Percentiles rank a stretch among this genome's conserved stretches.
These are phyloP conservation scores for Chesias legatella DNA, from an alignment of 2,888 invertebrate species.

Conservation along the genomic window DNA sequence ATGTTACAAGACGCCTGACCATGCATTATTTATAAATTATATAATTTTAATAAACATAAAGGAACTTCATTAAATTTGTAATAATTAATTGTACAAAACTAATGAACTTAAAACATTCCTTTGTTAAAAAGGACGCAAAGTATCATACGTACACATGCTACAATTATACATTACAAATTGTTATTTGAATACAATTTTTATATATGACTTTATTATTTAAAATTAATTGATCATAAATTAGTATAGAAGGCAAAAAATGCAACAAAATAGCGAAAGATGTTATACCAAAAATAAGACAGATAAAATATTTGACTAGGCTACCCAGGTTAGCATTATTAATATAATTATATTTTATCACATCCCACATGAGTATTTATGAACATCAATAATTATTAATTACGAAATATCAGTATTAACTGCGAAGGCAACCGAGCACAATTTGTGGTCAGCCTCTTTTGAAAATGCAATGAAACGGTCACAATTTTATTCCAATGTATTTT, in stretches of 20 bases:
- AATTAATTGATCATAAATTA: constrained; percentile 27
- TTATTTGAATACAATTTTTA: constrained; percentile 1
- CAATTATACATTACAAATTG: constrained; percentile 16
- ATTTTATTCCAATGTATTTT: not conserved
- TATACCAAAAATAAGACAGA: constrained; percentile 45
- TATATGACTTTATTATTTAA: not conserved
- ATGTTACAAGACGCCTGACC: constrained; percentile 43
- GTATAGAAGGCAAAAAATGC: constrained; percentile 55
- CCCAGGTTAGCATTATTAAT: constrained; percentile 44
- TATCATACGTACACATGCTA: constrained; percentile 46
- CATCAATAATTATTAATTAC: constrained; percentile 4
- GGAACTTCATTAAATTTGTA: constrained; percentile 36
- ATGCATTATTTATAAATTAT: constrained; percentile 42
- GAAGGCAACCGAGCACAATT: constrained; percentile 11
- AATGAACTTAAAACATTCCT: constrained; percentile 55
- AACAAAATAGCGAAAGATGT: constrained; percentile 33
- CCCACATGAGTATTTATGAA: constrained; percentile 21
- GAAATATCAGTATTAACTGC: not conserved
- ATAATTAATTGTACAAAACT: constrained; percentile 38
- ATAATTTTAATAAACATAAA: constrained; percentile 28
- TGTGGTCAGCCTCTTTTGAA: constrained; percentile 12
- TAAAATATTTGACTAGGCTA: constrained; percentile 49
- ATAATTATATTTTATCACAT: constrained; percentile 28
- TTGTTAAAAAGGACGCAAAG: constrained; percentile 60
- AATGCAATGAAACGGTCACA: constrained; percentile 13